phyloP scores from a whole-genome alignment of 1,140 invertebrate species.

The Drosophila grimshawi region DNA sequence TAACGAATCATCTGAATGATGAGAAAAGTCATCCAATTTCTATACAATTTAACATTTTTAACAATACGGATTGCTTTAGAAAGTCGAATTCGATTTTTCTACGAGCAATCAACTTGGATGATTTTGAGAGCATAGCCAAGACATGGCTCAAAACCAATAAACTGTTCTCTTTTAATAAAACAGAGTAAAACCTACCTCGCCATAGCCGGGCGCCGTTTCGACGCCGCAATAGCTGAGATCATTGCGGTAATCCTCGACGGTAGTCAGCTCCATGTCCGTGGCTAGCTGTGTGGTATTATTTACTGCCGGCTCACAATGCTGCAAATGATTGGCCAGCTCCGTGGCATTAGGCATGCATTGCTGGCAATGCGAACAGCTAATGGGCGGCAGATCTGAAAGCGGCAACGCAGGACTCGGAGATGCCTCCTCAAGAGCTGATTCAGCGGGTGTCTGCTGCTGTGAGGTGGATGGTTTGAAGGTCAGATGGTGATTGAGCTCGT shows the following conservation, averaged over 20 bases:
- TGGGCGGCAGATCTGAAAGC: slow-evolving; percentile 20
- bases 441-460: slow-evolving; percentile 21
- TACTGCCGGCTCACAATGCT: slow-evolving; percentile 44
- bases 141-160: slow-evolving; percentile 22
- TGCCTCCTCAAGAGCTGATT: neutral
- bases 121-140: too few relatives aligned
- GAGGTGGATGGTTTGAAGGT: slow-evolving; percentile 84
- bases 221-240: slow-evolving; percentile 84
- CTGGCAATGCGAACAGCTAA: slow-evolving; percentile 67
- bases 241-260: slow-evolving; percentile 53
- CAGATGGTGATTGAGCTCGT: slow-evolving; percentile 94
- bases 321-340: slow-evolving; percentile 51
- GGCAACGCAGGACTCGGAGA: slow-evolving; percentile 5
- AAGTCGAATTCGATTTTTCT: too few relatives aligned
- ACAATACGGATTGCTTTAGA: too few relatives aligned
- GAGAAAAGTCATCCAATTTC: too few relatives aligned
- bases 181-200: slow-evolving; percentile 72
- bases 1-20: too few relatives aligned
- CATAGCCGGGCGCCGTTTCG: slow-evolving; percentile 86
- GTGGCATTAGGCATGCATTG: slow-evolving; percentile 62
- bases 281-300: slow-evolving; percentile 28
- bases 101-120: too few relatives aligned
- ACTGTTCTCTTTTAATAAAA: too few relatives aligned
- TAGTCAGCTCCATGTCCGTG: slow-evolving; percentile 30
- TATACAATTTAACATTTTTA: too few relatives aligned